Base-by-base conservation (phyloP, 2,888 invertebrate species). In the Lasius platythorax region DNA sequence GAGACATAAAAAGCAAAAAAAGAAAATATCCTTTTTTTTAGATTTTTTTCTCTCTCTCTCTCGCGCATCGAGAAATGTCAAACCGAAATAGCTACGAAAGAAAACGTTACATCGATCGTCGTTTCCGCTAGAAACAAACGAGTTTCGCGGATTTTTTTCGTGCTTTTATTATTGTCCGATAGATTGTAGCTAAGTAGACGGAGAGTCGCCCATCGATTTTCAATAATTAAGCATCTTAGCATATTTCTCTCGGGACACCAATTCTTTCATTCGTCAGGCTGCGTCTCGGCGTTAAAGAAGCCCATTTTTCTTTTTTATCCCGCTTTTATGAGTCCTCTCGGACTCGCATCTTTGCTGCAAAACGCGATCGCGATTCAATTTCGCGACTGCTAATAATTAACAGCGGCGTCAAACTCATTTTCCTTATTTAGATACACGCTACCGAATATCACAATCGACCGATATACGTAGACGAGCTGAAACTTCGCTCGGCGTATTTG, bases 171-270 rank as follows among this genome's bases (percentile, higher is more conserved):
- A 61, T 72, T 33, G 23, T 79, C 61, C 11, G 61, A 81, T 72
- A 28, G 23, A 79, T 72, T 37, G 37, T 28, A 61, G 43, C 70
- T 70, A 70, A 79, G 67, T 67, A 67, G 28, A 67, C 33, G 56
- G 40, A 15, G 56, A 50, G 23, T 33, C 30, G 61, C 28, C 11
- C 28, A 81, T 81, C 61, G 79, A 50, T 81, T 81, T 81, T 37
- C 79, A 28, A 81, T 81, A 81, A 81, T 81, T 72, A 81, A 72
- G 79, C 61, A 50, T 81, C 73, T 72, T 37, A 63, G 72, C 12
- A 70, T 58, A 28, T 61, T 81, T 61, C 58, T 61, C 28, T 61
- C 72, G 72, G 63, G 23, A 61, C 70, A 46, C 6, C 46, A 46
- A 61, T 72, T 81, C 73, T 72, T 81, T 72, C 46, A 81, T 72